Base-by-base conservation (phyloP, 2,888 invertebrate genomes). In the Pelosia muscerda region DNA sequence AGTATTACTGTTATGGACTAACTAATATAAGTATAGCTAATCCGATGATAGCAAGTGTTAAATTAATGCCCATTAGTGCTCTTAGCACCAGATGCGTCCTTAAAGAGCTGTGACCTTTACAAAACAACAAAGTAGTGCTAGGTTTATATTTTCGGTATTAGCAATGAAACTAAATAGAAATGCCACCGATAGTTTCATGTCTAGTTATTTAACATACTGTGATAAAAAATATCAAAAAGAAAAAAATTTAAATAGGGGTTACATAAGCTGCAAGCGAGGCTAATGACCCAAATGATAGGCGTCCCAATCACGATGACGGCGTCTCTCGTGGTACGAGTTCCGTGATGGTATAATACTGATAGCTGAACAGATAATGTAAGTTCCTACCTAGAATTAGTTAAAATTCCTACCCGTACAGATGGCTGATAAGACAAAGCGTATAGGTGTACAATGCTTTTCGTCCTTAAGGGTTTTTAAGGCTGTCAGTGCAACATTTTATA, bases 381-480 rank as follows among this genome's bases (percentile, higher is more conserved):
- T 61, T 75, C 76, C 74, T 62, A 77, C 78, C 76, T 62, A 79
- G 78, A 79, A 81, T 81, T 81, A 81, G 81, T 81, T 81, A 81
- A 81, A 81, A 81, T 81, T 81, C 81, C 81, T 79, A 69, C 72
- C 76, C 80, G 79, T 81, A 81, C 71, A 75, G 79, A 81, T 79
- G 69, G 63, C 38, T 79, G 81, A 79, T 81, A 81, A 81, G 71
- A 69, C 65, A 58, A 71, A 66, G 73, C 71, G 78, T 79, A 76
- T 80, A 78, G 75, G 72, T 73, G 80, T 75, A 79, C 79, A 79
- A 79, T 80, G 80, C 71, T 80, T 76, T 73, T 67, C 68, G 66
- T 66, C 61, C 73, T 71, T 76, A 76, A 76, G 69, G 76, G 77
- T 66, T 74, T 63, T 63, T 66, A 77, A 74, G 66, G 71, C 59